A percentile compares a stretch with the other conserved stretches of the same genome.
These are phyloP conservation scores for Nemopilema nomurai DNA, from an alignment of 30 jellyfish, hydroid and myxozoan species.

Conservation along the genomic window DNA sequence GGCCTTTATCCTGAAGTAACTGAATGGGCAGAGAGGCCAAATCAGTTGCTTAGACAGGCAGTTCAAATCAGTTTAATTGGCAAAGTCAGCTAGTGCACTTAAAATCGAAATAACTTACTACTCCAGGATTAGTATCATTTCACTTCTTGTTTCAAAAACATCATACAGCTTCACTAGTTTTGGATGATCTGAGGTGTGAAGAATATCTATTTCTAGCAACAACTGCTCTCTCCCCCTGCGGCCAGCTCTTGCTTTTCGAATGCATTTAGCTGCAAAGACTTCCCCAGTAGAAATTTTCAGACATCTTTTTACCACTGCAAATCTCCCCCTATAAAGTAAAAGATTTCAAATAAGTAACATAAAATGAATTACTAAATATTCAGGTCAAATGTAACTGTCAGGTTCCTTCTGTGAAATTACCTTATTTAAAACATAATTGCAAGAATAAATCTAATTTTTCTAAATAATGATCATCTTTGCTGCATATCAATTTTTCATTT, in stretches of 20 bases:
- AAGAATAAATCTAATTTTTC: no score
- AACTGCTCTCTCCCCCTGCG: slow-evolving; percentile 97
- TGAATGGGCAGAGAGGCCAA: no score
- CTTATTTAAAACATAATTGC: no score
- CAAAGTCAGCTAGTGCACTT: neutral
- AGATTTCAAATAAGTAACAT: neutral
- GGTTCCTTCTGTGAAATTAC: no score
- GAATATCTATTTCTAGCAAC: slow-evolving; percentile 84
- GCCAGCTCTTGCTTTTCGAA: slow-evolving; percentile 94
- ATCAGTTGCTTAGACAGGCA: no score
- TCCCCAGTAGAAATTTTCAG: slow-evolving; percentile 75
- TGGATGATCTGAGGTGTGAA: slow-evolving; percentile 86
- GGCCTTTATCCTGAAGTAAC: no score
- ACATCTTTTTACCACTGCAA: slow-evolving; percentile 97
- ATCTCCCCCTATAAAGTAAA: slow-evolving; percentile 81
- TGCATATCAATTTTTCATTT: no score
- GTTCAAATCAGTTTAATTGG: neutral
- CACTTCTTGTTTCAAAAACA: slow-evolving; percentile 96
- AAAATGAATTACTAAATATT: no score
- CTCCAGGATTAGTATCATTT: slow-evolving; percentile 90
- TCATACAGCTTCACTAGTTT: slow-evolving; percentile 93
- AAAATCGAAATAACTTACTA: slow-evolving; percentile 71
- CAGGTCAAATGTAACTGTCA: no score
- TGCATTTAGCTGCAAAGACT: slow-evolving; percentile 91
- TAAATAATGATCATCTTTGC: no score